Evolutionary conservation across 1,140 invertebrate genomes (phyloP).

Genomic region (Drosophila malerkotliana): DNA sequence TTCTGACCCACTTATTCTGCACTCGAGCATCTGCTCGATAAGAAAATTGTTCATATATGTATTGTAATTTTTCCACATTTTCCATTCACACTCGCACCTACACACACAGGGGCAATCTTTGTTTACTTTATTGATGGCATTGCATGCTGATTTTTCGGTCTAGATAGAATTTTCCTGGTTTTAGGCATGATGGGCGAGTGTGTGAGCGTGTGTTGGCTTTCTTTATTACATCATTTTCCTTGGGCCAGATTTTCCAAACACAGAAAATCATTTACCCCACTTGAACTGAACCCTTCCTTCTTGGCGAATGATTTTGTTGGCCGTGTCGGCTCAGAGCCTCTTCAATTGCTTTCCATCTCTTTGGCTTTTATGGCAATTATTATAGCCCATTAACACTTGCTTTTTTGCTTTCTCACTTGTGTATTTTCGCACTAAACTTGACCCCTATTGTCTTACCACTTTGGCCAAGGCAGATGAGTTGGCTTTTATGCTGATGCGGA

Average conservation of each 20-base stretch:
- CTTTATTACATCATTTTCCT: constrained; percentile 71
- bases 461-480: constrained; percentile 22
- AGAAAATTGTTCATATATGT: constrained; percentile 52
- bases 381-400: constrained; percentile 62
- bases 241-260: constrained; percentile 7
- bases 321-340: neutral
- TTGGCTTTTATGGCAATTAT: constrained; percentile 35
- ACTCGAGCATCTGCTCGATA: constrained; percentile 50
- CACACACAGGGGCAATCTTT: constrained; percentile 36
- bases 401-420: constrained; percentile 11
- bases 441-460: constrained; percentile 33
- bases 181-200: neutral
- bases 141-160: constrained; percentile 58
- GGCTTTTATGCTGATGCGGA: constrained; percentile 10
- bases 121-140: constrained; percentile 66
- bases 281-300: constrained; percentile 14
- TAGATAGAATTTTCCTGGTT: constrained; percentile 38
- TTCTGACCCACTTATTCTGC: constrained; percentile 63
- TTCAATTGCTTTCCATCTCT: constrained; percentile 40
- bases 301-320: constrained; percentile 4
- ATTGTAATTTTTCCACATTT: constrained; percentile 36
- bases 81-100: constrained; percentile 35
- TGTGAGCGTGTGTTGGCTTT: constrained; percentile 38
- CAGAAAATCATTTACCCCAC: constrained; percentile 13
- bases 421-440: constrained; percentile 61